Conservation (phyloP, 2,888 invertebrate genomes). For the Drymonia ruficornis region DNA sequence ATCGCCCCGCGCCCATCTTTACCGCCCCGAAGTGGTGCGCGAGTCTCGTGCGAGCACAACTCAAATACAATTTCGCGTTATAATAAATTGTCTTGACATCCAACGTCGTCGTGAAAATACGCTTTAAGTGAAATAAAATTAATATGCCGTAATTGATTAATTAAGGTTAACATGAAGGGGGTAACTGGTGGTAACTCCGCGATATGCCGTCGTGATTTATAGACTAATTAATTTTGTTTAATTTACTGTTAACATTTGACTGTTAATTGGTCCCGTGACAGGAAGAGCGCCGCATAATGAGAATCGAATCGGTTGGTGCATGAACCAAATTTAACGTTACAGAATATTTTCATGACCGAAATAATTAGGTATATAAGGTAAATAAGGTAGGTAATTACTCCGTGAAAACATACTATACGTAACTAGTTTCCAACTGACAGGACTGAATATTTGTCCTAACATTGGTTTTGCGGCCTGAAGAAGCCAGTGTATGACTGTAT, state of each 20-base stretch:
- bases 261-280: conserved; percentile 19
- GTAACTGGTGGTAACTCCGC: conserved; percentile 44
- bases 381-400: too few species aligned
- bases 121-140: conserved; percentile 10
- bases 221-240: conserved; percentile 47
- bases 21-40: conserved; percentile 3
- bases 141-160: conserved; percentile 38
- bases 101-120: conserved; percentile 24
- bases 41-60: conserved; percentile 25
- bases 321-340: background rate
- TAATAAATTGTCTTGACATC: conserved; percentile 56
- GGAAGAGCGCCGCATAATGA: conserved; percentile 3
- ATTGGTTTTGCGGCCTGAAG: too few species aligned
- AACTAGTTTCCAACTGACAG: too few species aligned
- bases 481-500: too few species aligned
- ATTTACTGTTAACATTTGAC: conserved; percentile 33
- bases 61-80: conserved; percentile 46
- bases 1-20: conserved; percentile 24
- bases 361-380: too few species aligned
- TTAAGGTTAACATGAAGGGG: conserved; percentile 37
- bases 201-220: conserved; percentile 36
- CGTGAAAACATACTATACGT: too few species aligned
- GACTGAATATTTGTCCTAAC: too few species aligned
- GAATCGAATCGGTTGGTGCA: background rate
- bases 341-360: too few species aligned